A percentile compares a stretch with the other conserved stretches of the same genome.
Conservation (phyloP, 2,797 vertebrate genomes). For the Onychomys torridus region DNA sequence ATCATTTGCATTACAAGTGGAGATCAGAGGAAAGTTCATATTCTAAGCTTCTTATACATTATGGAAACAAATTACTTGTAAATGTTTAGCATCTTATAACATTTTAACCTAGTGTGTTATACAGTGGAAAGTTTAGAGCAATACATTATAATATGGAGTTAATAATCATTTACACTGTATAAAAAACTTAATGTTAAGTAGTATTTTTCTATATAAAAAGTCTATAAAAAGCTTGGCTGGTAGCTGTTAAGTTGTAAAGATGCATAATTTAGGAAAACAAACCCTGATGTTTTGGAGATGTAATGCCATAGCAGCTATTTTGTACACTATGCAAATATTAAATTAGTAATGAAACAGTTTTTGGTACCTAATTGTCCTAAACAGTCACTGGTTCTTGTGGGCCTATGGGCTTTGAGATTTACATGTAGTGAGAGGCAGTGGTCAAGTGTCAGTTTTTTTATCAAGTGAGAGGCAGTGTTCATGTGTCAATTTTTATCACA, state of each 20-base stretch:
- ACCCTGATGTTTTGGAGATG: not conserved
- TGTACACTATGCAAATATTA: slow-evolving; percentile 35
- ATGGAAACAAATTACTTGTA: slow-evolving; percentile 50
- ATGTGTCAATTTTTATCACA: not conserved
- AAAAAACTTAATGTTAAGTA: slow-evolving; percentile 42
- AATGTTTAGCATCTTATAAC: slow-evolving; percentile 22
- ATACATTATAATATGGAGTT: not conserved
- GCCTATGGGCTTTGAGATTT: slow-evolving; percentile 46
- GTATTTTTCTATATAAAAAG: slow-evolving; percentile 25
- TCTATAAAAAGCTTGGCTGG: not conserved
- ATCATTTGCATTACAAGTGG: not conserved
- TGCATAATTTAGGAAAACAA: slow-evolving; percentile 27
- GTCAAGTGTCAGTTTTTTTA: not conserved
- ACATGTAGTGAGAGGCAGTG: not conserved
- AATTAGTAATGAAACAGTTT: slow-evolving; percentile 58
- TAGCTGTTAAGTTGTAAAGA: slow-evolving; percentile 45
- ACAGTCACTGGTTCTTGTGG: slow-evolving; percentile 50
- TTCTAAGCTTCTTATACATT: not conserved
- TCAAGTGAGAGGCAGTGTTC: slow-evolving; percentile 15
- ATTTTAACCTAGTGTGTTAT: slow-evolving; percentile 20
- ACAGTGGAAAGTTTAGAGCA: not conserved
- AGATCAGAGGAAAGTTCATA: not conserved
- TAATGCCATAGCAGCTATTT: not conserved
- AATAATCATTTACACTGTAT: slow-evolving; percentile 44
- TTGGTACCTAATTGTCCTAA: slow-evolving; percentile 41